Evolutionary conservation across 2,797 vertebrate genomes (phyloP), one percentile per base, ranked within the genome.

Genomic region (Pitangus sulphuratus): DNA sequence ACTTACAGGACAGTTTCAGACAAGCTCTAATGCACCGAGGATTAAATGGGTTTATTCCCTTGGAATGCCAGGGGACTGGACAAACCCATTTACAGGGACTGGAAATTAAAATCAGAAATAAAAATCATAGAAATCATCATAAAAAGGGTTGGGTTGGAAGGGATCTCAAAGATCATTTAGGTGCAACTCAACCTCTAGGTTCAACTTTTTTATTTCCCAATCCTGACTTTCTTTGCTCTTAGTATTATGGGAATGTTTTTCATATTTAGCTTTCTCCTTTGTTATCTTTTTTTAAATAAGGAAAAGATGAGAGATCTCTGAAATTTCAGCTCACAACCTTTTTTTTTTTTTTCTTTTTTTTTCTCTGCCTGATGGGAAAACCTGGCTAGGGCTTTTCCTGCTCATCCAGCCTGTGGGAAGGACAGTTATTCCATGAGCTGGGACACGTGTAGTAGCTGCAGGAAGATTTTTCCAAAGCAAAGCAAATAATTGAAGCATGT

Each of bases 1-100:
- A 84, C 53, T 90, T 94, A 72, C 8, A 94, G 77, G 87, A 93
- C 84, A 56, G 53, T 80, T 97, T 87, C 82, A 93, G 87, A 86
- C 91, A 94, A 96, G 94, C 80, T 93, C 90, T 78, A 90, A 77
- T 45, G 79, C 82, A 89, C 74, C 51, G 82, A 93, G 68, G 91
- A 95, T 95, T 93, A 96, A 95, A 93, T 80, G 81, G 25, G 15
- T 50, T 58, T 86, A 89, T 37, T 93, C 83, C 44, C 40, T 77
- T 42, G 44, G 44, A 78, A 21, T 31, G 51, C 57, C 44, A 17
- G 17, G 37, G 48, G 15, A 60, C 20, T 25, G 15, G 30, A 51
- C 35, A 68, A n/a, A 57, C 40, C 51, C 33, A 28, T 35, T 25
- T 35, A 45, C 31, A 60, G 18, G 65, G 60, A 58, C 71, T 40